Conservation (phyloP, 2,797 vertebrate genomes). For the Rhinoraja longicauda region DNA sequence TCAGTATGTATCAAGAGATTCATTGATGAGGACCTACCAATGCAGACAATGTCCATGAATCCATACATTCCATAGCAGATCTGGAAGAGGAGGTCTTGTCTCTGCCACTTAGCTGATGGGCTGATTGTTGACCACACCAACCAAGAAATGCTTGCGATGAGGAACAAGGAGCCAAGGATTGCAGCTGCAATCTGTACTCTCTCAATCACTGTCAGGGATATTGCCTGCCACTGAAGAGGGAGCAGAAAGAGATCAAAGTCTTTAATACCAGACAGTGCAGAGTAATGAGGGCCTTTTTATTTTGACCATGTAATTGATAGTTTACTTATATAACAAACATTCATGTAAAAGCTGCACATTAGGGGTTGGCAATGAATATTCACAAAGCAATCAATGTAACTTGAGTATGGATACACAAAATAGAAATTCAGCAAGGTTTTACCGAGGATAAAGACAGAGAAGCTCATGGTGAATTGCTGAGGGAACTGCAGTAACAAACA, state of each 20-base stretch:
- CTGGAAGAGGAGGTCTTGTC: conserved; percentile 98
- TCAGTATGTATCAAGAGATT: background rate
- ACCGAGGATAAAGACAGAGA: background rate
- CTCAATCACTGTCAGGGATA: conserved; percentile 97
- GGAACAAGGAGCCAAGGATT: conserved; percentile 93
- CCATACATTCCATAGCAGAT: conserved; percentile 99
- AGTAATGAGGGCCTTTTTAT: background rate
- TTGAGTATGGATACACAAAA: background rate
- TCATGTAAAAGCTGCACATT: background rate
- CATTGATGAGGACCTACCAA: conserved; percentile 69
- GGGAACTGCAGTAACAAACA: background rate
- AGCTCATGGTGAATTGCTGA: background rate
- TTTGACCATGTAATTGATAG: background rate
- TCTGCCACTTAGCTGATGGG: conserved; percentile 94
- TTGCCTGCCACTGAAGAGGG: conserved; percentile 86
- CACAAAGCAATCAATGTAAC: background rate
- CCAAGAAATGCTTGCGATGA: conserved; percentile 98
- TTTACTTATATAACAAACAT: background rate
- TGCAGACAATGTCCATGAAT: conserved; percentile 98
- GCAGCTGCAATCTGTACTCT: conserved; percentile 97
- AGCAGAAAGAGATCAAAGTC: conserved; percentile 23
- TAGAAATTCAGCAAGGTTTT: background rate
- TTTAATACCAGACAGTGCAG: background rate
- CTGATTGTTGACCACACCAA: conserved; percentile 98
- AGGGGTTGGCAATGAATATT: background rate